Conservation (phyloP, 2,113 vertebrate species). For the Mustela nigripes region DNA sequence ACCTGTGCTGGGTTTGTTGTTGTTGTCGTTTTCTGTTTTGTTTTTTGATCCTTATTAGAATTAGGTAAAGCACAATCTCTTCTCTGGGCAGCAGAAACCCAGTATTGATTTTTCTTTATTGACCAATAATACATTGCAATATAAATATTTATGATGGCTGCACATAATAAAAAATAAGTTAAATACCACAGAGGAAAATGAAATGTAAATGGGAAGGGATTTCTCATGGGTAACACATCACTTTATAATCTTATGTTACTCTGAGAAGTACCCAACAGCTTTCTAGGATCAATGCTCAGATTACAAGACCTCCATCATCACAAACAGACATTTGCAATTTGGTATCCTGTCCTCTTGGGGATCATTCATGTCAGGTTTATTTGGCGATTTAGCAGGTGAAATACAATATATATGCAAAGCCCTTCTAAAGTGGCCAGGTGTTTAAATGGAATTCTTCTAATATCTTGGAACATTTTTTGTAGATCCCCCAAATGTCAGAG, state of each 20-base stretch:
- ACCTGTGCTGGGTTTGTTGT: background rate
- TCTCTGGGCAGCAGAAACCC: slow-evolving; percentile 37
- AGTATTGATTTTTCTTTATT: slow-evolving; percentile 83
- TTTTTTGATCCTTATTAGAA: slow-evolving; percentile 45
- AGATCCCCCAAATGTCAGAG: slow-evolving; percentile 71
- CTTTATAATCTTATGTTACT: slow-evolving; percentile 70
- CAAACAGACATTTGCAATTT: slow-evolving; percentile 78
- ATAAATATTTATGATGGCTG: slow-evolving; percentile 82
- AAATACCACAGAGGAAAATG: slow-evolving; percentile 80
- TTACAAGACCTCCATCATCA: slow-evolving; percentile 72
- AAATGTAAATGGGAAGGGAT: slow-evolving; percentile 80
- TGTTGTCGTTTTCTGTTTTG: background rate
- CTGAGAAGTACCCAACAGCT: slow-evolving; percentile 68
- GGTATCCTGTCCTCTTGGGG: slow-evolving; percentile 56
- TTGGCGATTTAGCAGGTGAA: slow-evolving; percentile 75
- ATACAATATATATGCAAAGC: slow-evolving; percentile 82
- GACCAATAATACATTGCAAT: slow-evolving; percentile 69
- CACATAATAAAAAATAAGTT: slow-evolving; percentile 76
- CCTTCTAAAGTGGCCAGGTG: slow-evolving; percentile 74
- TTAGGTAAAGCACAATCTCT: slow-evolving; percentile 49
- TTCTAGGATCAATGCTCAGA: slow-evolving; percentile 70
- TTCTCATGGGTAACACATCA: slow-evolving; percentile 73
- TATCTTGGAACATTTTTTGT: slow-evolving; percentile 60
- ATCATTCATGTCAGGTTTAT: slow-evolving; percentile 65
- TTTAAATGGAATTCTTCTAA: slow-evolving; percentile 71